A percentile compares a stretch with the other conserved stretches of the same genome.
Conservation (phyloP, 2,888 invertebrate species). For the Tubulanus polymorphus region DNA sequence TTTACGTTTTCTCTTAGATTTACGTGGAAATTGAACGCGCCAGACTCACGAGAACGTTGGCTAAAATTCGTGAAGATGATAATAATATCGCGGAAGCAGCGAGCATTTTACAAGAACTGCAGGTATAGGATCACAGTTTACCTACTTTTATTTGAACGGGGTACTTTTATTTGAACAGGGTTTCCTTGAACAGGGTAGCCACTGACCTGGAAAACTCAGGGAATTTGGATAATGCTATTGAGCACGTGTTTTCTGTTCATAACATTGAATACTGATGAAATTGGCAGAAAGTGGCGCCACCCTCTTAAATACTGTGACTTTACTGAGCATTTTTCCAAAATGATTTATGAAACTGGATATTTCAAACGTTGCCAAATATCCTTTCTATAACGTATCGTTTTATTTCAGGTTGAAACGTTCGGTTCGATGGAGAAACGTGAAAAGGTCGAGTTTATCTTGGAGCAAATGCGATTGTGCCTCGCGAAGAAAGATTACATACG, state of each 20-base stretch:
- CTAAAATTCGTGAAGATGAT: conserved; percentile 58
- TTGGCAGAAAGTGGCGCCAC: neutral
- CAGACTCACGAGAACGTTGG: conserved; percentile 74
- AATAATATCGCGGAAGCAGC: conserved; percentile 78
- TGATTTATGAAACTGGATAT: conserved; percentile 2
- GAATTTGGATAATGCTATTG: too few species aligned
- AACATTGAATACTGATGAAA: neutral
- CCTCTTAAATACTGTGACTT: neutral
- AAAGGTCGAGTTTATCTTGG: conserved; percentile 90
- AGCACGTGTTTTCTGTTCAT: neutral
- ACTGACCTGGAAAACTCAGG: too few species aligned
- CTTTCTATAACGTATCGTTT: too few species aligned
- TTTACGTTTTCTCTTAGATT: too few species aligned
- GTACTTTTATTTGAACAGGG: too few species aligned
- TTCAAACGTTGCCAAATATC: too few species aligned
- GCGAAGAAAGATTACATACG: conserved; percentile 94
- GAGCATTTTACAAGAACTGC: conserved; percentile 90
- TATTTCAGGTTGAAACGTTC: conserved; percentile 77
- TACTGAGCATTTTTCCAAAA: neutral
- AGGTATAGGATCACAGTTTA: too few species aligned
- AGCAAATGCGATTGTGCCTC: conserved; percentile 96
- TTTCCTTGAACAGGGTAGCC: too few species aligned
- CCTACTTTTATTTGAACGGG: too few species aligned
- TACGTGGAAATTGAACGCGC: conserved; percentile 99
- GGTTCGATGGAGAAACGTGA: conserved; percentile 98